Evolutionary conservation across 2,113 vertebrate genomes (phyloP).

Genomic region (Neogale vison): DNA sequence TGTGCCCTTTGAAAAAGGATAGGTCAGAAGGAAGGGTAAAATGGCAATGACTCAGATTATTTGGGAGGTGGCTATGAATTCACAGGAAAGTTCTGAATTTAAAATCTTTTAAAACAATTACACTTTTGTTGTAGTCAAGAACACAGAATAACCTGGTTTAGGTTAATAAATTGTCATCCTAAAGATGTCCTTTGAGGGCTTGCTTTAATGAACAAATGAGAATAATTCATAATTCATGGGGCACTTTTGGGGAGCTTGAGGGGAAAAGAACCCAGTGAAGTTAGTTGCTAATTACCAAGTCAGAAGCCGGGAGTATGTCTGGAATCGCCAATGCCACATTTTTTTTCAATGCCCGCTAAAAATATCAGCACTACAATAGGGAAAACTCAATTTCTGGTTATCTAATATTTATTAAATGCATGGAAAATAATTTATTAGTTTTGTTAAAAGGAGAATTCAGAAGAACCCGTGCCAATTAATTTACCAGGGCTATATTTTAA

Average conservation of each 20-base stretch:
- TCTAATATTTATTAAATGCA: conserved; percentile 22
- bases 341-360: background rate
- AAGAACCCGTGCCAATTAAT: background rate
- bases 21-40: background rate
- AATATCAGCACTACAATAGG: background rate
- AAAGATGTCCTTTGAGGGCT: background rate
- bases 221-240: background rate
- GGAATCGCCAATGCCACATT: background rate
- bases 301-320: background rate
- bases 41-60: fast-evolving
- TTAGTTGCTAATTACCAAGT: background rate
- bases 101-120: background rate
- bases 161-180: background rate
- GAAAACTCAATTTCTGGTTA: background rate
- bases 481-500: background rate
- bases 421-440: background rate
- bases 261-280: background rate
- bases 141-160: background rate
- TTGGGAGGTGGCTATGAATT: background rate
- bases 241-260: background rate
- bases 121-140: background rate
- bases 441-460: background rate
- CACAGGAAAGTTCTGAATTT: background rate
- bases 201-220: conserved; percentile 15
- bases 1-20: too few relatives aligned